phyloP scores from a whole-genome alignment of 2,797 vertebrate species.

The Antrozous pallidus region DNA sequence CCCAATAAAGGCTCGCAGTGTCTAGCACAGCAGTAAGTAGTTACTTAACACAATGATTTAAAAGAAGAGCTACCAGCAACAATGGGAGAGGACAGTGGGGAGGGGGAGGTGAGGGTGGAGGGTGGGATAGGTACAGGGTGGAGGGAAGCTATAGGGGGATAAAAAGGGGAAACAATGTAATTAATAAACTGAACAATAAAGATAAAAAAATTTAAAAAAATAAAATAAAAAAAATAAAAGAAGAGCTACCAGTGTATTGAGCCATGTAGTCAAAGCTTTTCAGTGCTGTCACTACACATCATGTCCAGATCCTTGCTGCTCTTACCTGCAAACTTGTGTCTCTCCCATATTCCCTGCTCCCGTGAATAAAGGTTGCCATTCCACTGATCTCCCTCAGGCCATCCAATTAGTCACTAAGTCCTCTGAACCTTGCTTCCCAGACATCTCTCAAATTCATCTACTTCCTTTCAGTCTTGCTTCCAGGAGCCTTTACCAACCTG shows the following conservation, averaged over 20 bases:
- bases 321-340: neutral
- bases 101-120: no score
- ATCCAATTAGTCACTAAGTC: neutral
- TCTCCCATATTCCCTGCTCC: neutral
- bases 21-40: neutral
- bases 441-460: neutral
- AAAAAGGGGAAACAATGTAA: no score
- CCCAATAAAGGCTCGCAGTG: neutral
- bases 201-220: no score
- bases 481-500: neutral
- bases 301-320: fast-evolving
- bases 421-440: neutral
- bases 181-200: no score
- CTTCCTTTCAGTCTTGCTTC: neutral
- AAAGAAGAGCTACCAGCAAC: neutral
- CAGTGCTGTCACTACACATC: neutral
- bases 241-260: neutral
- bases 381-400: neutral
- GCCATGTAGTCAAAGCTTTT: neutral
- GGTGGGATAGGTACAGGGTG: no score
- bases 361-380: neutral
- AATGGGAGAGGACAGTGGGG: no score
- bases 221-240: no score
- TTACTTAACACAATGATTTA: neutral
- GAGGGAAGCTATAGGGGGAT: no score